A percentile compares a stretch with the other conserved stretches of the same genome.
phyloP scores from a whole-genome alignment of 2,888 invertebrate genomes.

The Dryococelus australis region DNA sequence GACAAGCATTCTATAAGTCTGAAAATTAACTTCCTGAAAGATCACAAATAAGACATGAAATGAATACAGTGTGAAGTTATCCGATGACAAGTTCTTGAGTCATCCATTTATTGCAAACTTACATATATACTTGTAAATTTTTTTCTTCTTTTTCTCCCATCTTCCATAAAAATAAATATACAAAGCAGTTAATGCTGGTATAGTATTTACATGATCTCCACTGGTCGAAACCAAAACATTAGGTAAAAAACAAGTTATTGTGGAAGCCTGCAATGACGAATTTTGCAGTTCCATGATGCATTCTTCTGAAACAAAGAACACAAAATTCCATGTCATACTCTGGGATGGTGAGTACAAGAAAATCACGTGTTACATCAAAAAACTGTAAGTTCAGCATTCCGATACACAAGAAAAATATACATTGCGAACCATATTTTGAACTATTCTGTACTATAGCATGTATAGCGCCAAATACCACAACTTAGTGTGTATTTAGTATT shows the following conservation, averaged over 20 bases:
- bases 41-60: too few species aligned
- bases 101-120: constrained; percentile 2
- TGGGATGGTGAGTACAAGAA: too few species aligned
- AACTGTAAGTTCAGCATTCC: not conserved
- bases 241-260: constrained; percentile 34
- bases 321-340: not conserved
- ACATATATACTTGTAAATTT: not conserved
- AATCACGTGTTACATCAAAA: too few species aligned
- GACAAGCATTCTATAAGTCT: too few species aligned
- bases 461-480: constrained; percentile 35
- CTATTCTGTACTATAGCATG: constrained; percentile 32
- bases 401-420: not conserved
- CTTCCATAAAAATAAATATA: constrained; percentile 47
- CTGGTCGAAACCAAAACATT: constrained; percentile 32
- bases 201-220: constrained; percentile 39
- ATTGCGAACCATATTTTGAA: not conserved
- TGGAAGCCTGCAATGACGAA: constrained; percentile 28
- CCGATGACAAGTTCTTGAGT: not conserved
- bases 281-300: not conserved
- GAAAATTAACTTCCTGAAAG: too few species aligned
- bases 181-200: constrained; percentile 40
- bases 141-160: constrained; percentile 40
- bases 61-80: not conserved
- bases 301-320: constrained; percentile 13
- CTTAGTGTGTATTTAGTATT: constrained; percentile 33